Conservation (phyloP, 2,888 invertebrate genomes). For the Cheilosia scutellata region DNA sequence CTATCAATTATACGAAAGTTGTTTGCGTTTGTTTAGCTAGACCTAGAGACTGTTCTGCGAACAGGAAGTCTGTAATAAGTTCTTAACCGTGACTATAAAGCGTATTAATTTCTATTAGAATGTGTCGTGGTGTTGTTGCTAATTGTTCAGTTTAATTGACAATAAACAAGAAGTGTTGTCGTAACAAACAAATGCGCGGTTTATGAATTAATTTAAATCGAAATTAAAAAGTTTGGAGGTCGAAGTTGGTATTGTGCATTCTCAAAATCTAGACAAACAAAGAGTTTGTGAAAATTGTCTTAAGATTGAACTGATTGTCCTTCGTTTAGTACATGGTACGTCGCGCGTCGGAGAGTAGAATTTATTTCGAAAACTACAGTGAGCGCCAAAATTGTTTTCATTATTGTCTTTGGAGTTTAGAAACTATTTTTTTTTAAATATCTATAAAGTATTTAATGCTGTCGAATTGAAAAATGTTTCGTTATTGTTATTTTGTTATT, state of each 20-base stretch:
- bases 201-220: constrained; percentile 12
- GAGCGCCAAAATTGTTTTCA: too few species aligned
- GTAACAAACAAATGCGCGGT: constrained; percentile 10
- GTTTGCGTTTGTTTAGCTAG: not conserved
- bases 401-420: too few species aligned
- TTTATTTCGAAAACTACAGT: too few species aligned
- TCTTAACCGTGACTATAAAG: not conserved
- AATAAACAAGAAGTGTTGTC: constrained; percentile 7
- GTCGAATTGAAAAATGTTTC: too few species aligned
- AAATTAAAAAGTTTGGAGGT: constrained; percentile 23
- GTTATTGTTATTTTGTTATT: too few species aligned
- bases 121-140: not conserved
- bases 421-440: too few species aligned
- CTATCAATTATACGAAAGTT: constrained; percentile 22
- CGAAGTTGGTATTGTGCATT: not conserved
- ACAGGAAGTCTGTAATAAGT: constrained; percentile 26
- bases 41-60: not conserved
- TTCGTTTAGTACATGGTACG: too few species aligned
- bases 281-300: not conserved
- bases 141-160: constrained; percentile 18
- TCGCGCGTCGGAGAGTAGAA: too few species aligned
- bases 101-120: constrained; percentile 17
- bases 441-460: too few species aligned
- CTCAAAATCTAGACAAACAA: not conserved
- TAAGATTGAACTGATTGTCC: too few species aligned